phyloP scores from a whole-genome alignment of 2,113 vertebrate genomes.

The Cyphomyrus discorhynchus region DNA sequence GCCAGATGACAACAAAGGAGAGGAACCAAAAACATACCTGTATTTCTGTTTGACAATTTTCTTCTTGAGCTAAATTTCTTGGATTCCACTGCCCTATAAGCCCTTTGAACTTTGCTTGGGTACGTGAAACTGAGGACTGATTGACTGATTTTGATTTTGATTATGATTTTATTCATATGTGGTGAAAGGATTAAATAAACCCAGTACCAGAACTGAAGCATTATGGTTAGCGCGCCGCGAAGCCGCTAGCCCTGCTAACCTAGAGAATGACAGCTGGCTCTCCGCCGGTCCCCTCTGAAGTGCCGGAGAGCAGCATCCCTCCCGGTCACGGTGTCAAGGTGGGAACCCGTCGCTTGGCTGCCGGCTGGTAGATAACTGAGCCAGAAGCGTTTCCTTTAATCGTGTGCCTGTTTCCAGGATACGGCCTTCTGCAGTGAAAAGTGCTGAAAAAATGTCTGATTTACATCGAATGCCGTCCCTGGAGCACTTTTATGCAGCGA shows the following conservation, averaged over 20 bases:
- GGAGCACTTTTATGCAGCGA: not conserved
- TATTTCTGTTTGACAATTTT: not conserved
- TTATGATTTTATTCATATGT: not conserved
- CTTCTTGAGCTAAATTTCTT: not conserved
- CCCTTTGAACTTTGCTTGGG: not conserved
- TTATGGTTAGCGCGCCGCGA: not conserved
- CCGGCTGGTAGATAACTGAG: not conserved
- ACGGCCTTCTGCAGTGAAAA: not conserved
- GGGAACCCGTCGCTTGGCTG: not conserved
- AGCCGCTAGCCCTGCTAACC: not conserved
- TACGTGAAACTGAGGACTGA: not conserved
- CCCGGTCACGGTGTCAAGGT: not conserved
- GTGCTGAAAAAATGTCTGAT: not conserved
- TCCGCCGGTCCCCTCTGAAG: not conserved
- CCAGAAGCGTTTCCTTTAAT: conserved; percentile 1
- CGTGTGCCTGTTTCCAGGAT: not conserved
- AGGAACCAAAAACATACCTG: not conserved
- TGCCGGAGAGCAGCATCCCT: not conserved
- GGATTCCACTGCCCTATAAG: not conserved
- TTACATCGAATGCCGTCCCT: not conserved
- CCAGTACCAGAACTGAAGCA: not conserved
- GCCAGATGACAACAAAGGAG: not conserved
- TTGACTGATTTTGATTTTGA: not conserved
- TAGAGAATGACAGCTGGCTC: not conserved
- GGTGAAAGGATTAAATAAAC: not conserved